These are phyloP conservation scores for Cyprinus carpio DNA, from an alignment of 2,113 vertebrate species.

Conservation along the genomic window DNA sequence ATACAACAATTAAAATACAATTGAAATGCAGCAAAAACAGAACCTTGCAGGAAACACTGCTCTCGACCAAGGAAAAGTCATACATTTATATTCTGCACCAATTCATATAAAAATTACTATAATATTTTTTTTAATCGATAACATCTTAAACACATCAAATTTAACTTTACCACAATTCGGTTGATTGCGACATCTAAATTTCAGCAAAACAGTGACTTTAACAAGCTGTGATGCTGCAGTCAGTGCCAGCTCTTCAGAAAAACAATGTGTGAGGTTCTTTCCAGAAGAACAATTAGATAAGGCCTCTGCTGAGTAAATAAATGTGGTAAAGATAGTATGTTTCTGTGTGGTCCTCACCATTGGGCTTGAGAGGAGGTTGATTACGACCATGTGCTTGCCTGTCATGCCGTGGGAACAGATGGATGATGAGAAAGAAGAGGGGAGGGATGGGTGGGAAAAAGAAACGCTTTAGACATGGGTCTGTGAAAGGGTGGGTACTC, in stretches of 20 bases:
- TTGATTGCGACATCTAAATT: background rate
- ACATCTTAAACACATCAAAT: background rate
- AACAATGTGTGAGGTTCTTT: conserved; percentile 44
- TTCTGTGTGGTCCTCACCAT: conserved; percentile 72
- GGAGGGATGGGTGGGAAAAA: conserved; percentile 63
- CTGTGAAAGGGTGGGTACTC: conserved; percentile 70
- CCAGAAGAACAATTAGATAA: conserved; percentile 59
- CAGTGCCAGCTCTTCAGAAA: conserved; percentile 23
- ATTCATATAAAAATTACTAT: background rate
- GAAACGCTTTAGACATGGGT: conserved; percentile 56
- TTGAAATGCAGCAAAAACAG: background rate
- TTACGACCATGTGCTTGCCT: conserved; percentile 70
- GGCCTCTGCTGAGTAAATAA: conserved; percentile 70
- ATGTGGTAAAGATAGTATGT: conserved; percentile 59
- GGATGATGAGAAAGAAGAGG: conserved; percentile 57
- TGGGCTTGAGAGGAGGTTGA: conserved; percentile 57
- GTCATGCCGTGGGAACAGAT: conserved; percentile 66
- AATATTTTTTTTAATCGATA: background rate
- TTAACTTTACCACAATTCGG: background rate
- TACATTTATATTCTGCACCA: background rate
- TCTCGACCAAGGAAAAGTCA: no score
- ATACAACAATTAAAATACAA: background rate
- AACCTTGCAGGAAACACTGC: no score
- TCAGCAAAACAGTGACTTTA: background rate
- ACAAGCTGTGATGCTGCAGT: background rate